Conservation (phyloP, 2,888 invertebrate genomes). For the Piscicola geometra region DNA sequence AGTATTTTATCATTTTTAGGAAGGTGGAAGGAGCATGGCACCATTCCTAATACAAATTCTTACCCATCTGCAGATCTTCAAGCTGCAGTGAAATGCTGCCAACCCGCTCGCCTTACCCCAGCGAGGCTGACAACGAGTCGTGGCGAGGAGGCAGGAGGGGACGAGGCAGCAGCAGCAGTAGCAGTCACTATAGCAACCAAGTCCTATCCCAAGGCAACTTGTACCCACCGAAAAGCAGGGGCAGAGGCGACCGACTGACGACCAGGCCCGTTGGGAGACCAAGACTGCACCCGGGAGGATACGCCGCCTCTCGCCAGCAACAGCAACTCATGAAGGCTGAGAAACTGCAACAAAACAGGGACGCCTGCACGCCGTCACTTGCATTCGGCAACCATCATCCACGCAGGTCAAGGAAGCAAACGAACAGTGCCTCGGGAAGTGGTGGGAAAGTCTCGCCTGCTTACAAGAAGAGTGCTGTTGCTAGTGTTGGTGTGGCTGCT, state of each 20-base stretch:
- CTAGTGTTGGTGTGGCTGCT: background rate
- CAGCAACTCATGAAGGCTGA: constrained; percentile 3
- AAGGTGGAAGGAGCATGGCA: too few relatives aligned
- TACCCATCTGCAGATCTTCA: background rate
- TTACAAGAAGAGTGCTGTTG: background rate
- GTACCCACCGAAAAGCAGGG: constrained; percentile 16
- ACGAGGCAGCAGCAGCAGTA: background rate
- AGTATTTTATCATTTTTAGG: too few relatives aligned
- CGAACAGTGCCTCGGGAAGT: too few relatives aligned
- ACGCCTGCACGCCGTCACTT: background rate
- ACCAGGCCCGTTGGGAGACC: constrained; percentile 27
- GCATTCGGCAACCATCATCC: background rate
- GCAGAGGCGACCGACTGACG: constrained; percentile 26
- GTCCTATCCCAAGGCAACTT: background rate
- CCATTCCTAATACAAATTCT: too few relatives aligned
- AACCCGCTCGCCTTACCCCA: background rate
- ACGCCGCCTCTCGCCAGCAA: constrained; percentile 19
- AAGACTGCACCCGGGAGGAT: constrained; percentile 28
- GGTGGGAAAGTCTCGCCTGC: background rate
- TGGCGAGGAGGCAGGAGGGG: constrained; percentile 19
- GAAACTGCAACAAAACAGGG: background rate
- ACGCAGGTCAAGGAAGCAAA: background rate
- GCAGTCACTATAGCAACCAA: background rate
- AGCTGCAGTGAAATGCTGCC: background rate
- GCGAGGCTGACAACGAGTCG: background rate